Conservation (phyloP, 2,113 vertebrate genomes). For the Hystrix cristata region DNA sequence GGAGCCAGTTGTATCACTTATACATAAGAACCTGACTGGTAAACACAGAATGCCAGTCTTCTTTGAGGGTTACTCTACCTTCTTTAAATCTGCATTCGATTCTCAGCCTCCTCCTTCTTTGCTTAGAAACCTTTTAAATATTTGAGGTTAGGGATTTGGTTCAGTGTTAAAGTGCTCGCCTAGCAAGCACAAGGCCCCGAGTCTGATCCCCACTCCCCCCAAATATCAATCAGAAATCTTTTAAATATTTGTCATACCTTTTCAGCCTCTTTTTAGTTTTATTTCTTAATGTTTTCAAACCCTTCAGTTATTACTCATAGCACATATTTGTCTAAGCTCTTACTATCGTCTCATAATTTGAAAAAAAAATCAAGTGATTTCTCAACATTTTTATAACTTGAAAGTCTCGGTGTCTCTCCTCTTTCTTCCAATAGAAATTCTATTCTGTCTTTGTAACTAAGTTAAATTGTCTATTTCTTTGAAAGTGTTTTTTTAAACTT, state of each 20-base stretch:
- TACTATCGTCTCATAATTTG: background rate
- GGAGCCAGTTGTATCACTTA: background rate
- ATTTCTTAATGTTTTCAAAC: background rate
- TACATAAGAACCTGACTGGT: background rate
- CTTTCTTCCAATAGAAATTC: background rate
- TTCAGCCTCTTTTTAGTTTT: background rate
- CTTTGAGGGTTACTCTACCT: background rate
- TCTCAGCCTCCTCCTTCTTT: background rate
- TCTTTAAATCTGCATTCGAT: background rate
- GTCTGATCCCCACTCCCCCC: too few relatives aligned
- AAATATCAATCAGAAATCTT: too few relatives aligned
- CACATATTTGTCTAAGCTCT: background rate
- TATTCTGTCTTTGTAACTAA: background rate
- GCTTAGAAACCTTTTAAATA: too few relatives aligned
- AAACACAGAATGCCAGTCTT: background rate
- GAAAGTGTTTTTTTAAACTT: background rate
- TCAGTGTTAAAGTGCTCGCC: too few relatives aligned
- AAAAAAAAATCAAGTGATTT: background rate
- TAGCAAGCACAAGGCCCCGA: too few relatives aligned
- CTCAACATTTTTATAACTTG: background rate
- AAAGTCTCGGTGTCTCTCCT: background rate
- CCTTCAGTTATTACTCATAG: background rate
- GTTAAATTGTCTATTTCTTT: background rate
- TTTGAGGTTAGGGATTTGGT: background rate
- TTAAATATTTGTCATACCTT: background rate